phyloP scores from a whole-genome alignment of 2,797 vertebrate genomes.

The Fistularia tabacaria region DNA sequence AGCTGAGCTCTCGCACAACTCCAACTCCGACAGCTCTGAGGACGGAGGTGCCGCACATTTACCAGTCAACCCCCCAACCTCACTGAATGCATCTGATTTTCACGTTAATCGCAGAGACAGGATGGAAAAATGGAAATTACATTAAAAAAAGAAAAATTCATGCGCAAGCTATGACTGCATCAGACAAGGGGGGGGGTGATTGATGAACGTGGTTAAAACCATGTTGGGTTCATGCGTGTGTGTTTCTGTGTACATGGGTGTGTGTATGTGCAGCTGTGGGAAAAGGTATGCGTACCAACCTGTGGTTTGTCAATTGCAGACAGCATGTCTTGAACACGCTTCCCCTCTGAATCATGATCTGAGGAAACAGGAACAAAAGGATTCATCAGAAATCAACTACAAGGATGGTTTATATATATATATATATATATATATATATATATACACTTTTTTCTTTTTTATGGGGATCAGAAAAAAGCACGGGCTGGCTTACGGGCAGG shows the following conservation, averaged over 20 bases:
- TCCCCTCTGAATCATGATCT: slow-evolving; percentile 95
- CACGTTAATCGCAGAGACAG: slow-evolving; percentile 17
- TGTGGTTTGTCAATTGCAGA: slow-evolving; percentile 95
- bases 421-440: too few species aligned
- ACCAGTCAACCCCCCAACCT: not conserved
- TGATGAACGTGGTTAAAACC: slow-evolving; percentile 28
- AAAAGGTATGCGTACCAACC: slow-evolving; percentile 74
- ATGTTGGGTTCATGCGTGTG: not conserved
- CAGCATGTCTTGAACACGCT: slow-evolving; percentile 92
- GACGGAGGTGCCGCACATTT: not conserved
- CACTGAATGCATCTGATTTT: slow-evolving; percentile 13
- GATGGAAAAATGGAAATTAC: slow-evolving; percentile 28
- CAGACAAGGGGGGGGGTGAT: slow-evolving; percentile 21
- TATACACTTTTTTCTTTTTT: too few species aligned
- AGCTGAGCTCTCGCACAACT: not conserved
- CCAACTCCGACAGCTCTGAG: slow-evolving; percentile 1
- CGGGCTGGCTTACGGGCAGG: too few species aligned
- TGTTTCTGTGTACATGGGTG: slow-evolving; percentile 8
- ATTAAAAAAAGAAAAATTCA: slow-evolving; percentile 1
- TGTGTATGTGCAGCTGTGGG: slow-evolving; percentile 5
- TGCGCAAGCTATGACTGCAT: slow-evolving; percentile 25
- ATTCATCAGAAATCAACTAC: slow-evolving; percentile 14
- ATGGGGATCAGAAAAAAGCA: too few species aligned
- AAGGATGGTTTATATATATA: too few species aligned
- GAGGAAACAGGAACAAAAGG: slow-evolving; percentile 39